Evolutionary conservation across 2,113 vertebrate species (phyloP), one percentile per base, ranked within the genome.

Genomic region (Halcyon senegalensis): DNA sequence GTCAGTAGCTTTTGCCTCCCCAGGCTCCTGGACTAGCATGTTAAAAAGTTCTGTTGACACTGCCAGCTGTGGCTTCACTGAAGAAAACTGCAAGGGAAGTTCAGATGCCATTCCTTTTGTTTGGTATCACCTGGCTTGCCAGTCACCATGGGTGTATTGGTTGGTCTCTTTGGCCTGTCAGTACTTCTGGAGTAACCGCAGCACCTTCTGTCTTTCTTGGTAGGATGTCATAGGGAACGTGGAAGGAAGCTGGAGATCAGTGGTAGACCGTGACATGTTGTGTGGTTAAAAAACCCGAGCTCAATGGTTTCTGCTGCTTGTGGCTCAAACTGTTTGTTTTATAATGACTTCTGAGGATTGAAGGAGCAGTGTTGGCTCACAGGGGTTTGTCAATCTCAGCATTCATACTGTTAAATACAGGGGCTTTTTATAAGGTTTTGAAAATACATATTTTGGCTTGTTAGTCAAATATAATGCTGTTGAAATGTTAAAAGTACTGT

Each of bases 401-500:
- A 78, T 94, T 96, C 84, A 43, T 56, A 76, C 86, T 93, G 92
- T 87, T 94, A 92, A 96, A 96, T 95, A 72, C 79, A 87, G 63
- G 60, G 77, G 44, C 80, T 95, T 93, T 95, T 96, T 87, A 69
- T 73, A 89, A 93, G 74, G 80, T 87, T 87, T 91, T 74, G 84
- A 91, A 96, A 95, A 96, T 82, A 93, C 81, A 73, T 94, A 92
- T 97, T 97, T 96, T 93, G 74, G 80, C 92, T 95, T 96, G 91
- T 96, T 96, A 96, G 74, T 96, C n/a, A 94, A 93, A 92, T 94
- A 90, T 87, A 96, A 95, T 94, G 77, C 70, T 94, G 69, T 87
- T 94, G 85, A 93, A 96, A 89, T 96, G 96, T 96, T 95, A 96
- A 95, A 96, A 96, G 92, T 82, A 89, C 94, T 92, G 84, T 95